Base-by-base conservation (phyloP, 1,140 invertebrate species). In the Ceratosolen fusciceps region DNA sequence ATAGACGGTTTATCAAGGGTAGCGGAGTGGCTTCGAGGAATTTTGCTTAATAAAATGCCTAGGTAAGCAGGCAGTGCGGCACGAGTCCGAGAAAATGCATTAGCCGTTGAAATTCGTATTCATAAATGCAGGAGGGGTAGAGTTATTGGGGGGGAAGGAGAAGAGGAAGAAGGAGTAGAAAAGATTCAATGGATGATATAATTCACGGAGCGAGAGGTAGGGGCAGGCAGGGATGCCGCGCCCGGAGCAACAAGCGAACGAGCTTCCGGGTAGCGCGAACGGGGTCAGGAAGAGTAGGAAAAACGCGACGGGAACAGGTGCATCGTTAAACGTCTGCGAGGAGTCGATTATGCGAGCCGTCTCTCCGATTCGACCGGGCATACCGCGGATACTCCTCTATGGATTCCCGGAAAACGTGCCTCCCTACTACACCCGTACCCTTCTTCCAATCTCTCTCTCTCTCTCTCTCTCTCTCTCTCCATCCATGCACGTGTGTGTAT, bases 151-250 rank as follows among this genome's bases (percentile, higher is more conserved):
- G n/a, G n/a, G n/a, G n/a, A n/a, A n/a, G n/a, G n/a, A n/a, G n/a
- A n/a, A n/a, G n/a, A n/a, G n/a, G n/a, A n/a, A 47, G 1, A 34
- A 49, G 43, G 24, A 29, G 26, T 16, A 7, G 43, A 16, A 54
- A 47, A 71, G 34, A 71, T 71, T 71, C 47, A 24, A 47, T 54
- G 68, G 24, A 31, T 65, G 24, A 31, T 65, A 71, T 52, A 71
- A 71, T 71, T 71, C 68, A 52, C 43, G 31, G 14, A 26, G 12
- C 52, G 34, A 52, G n/a, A n/a, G n/a, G n/a, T n/a, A n/a, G n/a
- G n/a, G n/a, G 54, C 37, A 37, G 0, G 34, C n/a, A n/a, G 60
- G 24, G 3, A 34, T 62, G 58, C 37, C 1, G 19, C 43, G 39
- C 39, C 12, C 24, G 1, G 62, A n/a, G 8, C 21, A 7, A 26